These are phyloP conservation scores for Neogobius melanostomus DNA, from an alignment of 2,113 vertebrate genomes.

Conservation along the genomic window DNA sequence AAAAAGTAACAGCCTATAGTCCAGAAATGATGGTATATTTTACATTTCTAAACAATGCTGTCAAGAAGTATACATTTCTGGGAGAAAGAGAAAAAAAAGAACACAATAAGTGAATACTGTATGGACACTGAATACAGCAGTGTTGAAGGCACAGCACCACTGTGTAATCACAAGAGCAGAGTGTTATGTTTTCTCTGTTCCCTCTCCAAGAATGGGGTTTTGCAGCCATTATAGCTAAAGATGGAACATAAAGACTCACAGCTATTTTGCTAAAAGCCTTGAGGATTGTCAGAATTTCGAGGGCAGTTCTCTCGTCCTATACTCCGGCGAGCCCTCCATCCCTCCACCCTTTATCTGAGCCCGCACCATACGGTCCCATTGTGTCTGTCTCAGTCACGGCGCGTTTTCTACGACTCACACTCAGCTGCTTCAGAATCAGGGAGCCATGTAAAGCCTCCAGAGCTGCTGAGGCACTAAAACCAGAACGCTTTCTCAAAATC, in stretches of 20 bases:
- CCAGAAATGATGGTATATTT: too few species aligned
- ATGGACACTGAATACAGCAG: neutral
- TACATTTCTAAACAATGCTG: too few species aligned
- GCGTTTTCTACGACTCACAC: constrained; percentile 34
- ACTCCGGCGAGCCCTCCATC: neutral
- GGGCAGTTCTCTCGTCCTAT: constrained; percentile 51
- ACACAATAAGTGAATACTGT: neutral
- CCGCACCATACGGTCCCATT: constrained; percentile 32
- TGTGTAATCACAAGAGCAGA: constrained; percentile 35
- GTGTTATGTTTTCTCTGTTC: constrained; percentile 33
- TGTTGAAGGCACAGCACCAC: neutral
- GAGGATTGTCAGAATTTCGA: constrained; percentile 56
- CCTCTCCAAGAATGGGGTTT: constrained; percentile 55
- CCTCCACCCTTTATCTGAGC: constrained; percentile 35
- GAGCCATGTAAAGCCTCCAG: constrained; percentile 43
- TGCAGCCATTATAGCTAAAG: constrained; percentile 20
- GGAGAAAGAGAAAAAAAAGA: too few species aligned
- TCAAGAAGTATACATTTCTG: too few species aligned
- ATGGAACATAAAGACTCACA: constrained; percentile 29
- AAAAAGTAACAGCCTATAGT: too few species aligned
- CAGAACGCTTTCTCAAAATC: constrained; percentile 29
- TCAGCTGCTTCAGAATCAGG: constrained; percentile 51
- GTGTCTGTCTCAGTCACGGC: constrained; percentile 7
- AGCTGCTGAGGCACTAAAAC: constrained; percentile 33
- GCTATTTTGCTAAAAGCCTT: constrained; percentile 46